These are phyloP conservation scores for Drosophila lowei DNA, from an alignment of 1,140 invertebrate species.

Conservation along the genomic window DNA sequence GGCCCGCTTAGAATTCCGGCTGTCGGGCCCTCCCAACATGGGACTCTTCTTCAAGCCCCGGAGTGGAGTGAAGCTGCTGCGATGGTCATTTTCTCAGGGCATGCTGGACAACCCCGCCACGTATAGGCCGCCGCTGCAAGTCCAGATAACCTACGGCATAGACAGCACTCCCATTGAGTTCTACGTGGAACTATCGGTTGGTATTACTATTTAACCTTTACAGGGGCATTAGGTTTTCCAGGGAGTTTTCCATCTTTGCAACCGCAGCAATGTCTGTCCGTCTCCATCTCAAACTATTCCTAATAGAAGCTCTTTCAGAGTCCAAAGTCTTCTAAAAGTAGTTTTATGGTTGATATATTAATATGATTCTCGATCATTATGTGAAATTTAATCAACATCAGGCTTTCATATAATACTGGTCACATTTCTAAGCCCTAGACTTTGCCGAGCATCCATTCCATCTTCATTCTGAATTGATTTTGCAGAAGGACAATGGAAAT, in stretches of 20 bases:
- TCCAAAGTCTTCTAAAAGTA: too few species aligned
- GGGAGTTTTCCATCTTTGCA: too few species aligned
- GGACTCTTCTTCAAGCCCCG: conserved; percentile 88
- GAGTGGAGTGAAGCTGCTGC: conserved; percentile 83
- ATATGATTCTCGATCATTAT: too few species aligned
- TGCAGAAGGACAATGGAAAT: conserved; percentile 83
- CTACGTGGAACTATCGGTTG: conserved; percentile 82
- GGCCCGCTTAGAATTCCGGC: conserved; percentile 61
- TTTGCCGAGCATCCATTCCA: too few species aligned
- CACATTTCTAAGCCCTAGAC: too few species aligned
- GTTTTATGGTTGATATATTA: too few species aligned
- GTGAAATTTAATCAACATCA: too few species aligned
- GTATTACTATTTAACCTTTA: neutral
- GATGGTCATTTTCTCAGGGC: conserved; percentile 86
- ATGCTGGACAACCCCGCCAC: conserved; percentile 68
- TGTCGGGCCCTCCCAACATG: conserved; percentile 88
- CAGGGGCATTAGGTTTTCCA: too few species aligned
- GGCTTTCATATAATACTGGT: neutral
- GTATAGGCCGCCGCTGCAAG: conserved; percentile 24
- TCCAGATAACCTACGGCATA: conserved; percentile 84
- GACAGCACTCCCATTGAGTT: conserved; percentile 39
- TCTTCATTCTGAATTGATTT: neutral
- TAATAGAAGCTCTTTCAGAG: too few species aligned
- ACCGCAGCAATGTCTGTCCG: too few species aligned
- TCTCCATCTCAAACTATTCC: too few species aligned